A percentile compares a stretch with the other conserved stretches of the same genome.
Evolutionary conservation across 2,113 vertebrate genomes (phyloP).

Genomic region (Trochalopteron elliotii): DNA sequence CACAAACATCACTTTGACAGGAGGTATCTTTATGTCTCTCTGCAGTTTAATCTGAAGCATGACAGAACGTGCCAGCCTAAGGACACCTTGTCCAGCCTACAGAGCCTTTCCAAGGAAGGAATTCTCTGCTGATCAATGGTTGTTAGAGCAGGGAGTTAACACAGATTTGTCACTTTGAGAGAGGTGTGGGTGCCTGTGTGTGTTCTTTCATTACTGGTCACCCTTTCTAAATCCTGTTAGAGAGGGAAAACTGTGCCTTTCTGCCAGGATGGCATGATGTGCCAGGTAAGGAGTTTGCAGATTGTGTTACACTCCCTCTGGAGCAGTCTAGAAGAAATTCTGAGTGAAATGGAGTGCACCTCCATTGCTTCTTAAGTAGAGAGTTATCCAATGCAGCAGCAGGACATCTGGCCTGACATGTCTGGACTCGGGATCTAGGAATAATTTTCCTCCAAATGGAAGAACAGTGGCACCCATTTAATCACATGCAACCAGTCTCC

Average conservation of each 20-base stretch:
- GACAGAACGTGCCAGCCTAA: conserved; percentile 30
- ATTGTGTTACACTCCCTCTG: not conserved
- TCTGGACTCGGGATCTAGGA: not conserved
- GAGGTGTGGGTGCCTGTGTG: not conserved
- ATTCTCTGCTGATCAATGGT: not conserved
- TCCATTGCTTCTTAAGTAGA: not conserved
- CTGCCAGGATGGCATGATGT: not conserved
- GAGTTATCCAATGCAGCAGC: not conserved
- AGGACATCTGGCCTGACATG: rapidly evolving
- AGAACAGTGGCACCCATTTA: not conserved
- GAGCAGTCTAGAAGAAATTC: not conserved
- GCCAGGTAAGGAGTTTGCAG: not conserved
- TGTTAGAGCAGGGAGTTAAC: not conserved
- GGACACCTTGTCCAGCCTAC: conserved; percentile 36
- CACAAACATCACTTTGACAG: not conserved
- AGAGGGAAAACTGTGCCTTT: not conserved
- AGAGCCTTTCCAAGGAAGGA: not conserved
- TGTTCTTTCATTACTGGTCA: not conserved
- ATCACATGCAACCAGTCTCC: not conserved
- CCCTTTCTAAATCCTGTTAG: not conserved
- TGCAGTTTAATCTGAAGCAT: not conserved
- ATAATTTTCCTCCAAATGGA: not conserved
- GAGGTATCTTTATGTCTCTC: not conserved
- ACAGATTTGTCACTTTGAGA: conserved; percentile 33
- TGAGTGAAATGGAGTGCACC: not conserved